These are phyloP conservation scores for Tylochromis polylepis DNA, from an alignment of 2,113 vertebrate genomes.

Conservation along the genomic window DNA sequence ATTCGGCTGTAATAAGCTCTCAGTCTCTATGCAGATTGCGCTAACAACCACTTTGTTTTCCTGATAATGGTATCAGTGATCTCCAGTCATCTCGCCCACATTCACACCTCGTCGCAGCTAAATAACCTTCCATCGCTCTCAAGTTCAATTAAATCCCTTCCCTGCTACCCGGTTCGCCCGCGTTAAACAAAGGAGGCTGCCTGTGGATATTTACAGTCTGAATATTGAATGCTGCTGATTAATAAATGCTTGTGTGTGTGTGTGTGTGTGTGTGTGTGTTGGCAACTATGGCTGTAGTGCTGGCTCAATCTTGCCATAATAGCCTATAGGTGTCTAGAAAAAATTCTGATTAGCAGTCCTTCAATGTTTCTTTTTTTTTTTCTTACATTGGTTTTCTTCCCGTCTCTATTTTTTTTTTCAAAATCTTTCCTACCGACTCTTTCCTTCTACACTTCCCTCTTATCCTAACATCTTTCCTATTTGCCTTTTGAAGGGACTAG, in stretches of 20 bases:
- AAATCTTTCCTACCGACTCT: neutral
- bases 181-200: slow-evolving; percentile 55
- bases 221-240: slow-evolving; percentile 52
- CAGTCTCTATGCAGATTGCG: slow-evolving; percentile 19
- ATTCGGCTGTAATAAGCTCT: slow-evolving; percentile 9
- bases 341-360: slow-evolving; percentile 31
- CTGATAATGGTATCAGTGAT: slow-evolving; percentile 61
- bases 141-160: slow-evolving; percentile 71
- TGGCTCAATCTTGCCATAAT: slow-evolving; percentile 12
- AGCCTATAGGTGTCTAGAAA: slow-evolving; percentile 35
- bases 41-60: slow-evolving; percentile 58
- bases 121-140: slow-evolving; percentile 69
- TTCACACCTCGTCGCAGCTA: slow-evolving; percentile 49
- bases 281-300: neutral
- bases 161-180: slow-evolving; percentile 48
- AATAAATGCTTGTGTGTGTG: slow-evolving; percentile 21
- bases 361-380: neutral
- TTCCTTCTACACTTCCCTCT: neutral
- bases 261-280: neutral
- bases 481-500: neutral
- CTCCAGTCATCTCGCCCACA: slow-evolving; percentile 59
- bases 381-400: neutral
- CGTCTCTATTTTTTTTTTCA: neutral
- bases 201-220: slow-evolving; percentile 60
- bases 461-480: neutral